Evolutionary conservation across 2,113 vertebrate genomes (phyloP).

Genomic region (Macrotus californicus): DNA sequence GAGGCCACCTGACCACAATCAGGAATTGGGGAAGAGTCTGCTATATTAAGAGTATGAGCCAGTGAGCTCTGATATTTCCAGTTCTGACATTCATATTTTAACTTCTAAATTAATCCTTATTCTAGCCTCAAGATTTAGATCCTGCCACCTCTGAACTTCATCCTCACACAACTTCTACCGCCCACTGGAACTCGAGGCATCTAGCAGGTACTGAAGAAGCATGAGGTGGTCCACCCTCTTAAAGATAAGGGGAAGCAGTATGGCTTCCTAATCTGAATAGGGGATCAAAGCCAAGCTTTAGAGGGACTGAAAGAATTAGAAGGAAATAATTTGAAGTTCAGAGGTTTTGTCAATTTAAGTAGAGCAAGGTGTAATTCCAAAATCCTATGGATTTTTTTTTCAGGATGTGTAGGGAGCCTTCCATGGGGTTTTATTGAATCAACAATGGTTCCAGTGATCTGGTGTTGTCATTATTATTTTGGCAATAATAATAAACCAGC

Average conservation of each 20-base stretch:
- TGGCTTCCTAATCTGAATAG: background rate
- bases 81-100: background rate
- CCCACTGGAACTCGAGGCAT: background rate
- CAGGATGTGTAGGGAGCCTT: background rate
- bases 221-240: background rate
- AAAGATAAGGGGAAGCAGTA: background rate
- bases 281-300: background rate
- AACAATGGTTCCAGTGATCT: background rate
- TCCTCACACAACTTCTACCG: too few relatives aligned
- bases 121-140: background rate
- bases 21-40: background rate
- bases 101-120: background rate
- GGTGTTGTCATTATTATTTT: background rate
- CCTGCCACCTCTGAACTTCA: background rate
- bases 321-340: background rate
- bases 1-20: background rate
- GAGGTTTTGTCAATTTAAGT: background rate
- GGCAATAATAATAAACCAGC: background rate
- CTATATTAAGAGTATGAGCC: background rate
- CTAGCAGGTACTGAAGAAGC: background rate
- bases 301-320: background rate
- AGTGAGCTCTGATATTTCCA: background rate
- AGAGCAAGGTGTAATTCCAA: background rate
- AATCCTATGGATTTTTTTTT: background rate
- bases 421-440: background rate